Conservation (phyloP, 2,797 vertebrate species). For the Pelodytes ibericus region DNA sequence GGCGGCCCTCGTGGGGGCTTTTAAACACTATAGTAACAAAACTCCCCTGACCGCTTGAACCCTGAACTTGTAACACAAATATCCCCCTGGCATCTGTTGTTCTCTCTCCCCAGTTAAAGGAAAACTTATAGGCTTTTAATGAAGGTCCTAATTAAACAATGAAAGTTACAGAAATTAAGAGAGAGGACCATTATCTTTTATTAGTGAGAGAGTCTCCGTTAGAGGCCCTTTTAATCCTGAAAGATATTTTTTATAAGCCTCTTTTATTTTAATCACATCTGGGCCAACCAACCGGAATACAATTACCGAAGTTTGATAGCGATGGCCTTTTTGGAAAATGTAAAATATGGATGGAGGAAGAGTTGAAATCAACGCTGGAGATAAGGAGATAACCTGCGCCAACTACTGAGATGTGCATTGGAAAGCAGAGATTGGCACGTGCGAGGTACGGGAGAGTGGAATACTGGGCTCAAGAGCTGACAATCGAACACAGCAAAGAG, state of each 20-base stretch:
- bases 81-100: conserved; percentile 29
- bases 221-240: neutral
- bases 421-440: too few species aligned
- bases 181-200: conserved; percentile 53
- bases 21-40: too few species aligned
- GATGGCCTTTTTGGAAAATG: conserved; percentile 20
- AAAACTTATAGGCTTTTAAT: conserved; percentile 53
- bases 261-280: conserved; percentile 54
- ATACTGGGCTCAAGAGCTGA: neutral
- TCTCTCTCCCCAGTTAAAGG: conserved; percentile 36
- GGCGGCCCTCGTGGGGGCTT: too few species aligned
- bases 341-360: neutral
- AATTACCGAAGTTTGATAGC: conserved; percentile 52
- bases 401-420: neutral
- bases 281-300: conserved; percentile 39
- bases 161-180: conserved; percentile 51
- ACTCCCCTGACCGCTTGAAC: neutral
- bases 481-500: neutral
- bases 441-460: neutral
- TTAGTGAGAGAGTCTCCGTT: conserved; percentile 22
- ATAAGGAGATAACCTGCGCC: neutral
- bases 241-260: conserved; percentile 26
- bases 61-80: conserved; percentile 25
- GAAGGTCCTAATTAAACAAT: conserved; percentile 55
- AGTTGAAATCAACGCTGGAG: neutral